Base-by-base conservation (phyloP, 2,797 vertebrate species). In the Hyperoplus immaculatus region DNA sequence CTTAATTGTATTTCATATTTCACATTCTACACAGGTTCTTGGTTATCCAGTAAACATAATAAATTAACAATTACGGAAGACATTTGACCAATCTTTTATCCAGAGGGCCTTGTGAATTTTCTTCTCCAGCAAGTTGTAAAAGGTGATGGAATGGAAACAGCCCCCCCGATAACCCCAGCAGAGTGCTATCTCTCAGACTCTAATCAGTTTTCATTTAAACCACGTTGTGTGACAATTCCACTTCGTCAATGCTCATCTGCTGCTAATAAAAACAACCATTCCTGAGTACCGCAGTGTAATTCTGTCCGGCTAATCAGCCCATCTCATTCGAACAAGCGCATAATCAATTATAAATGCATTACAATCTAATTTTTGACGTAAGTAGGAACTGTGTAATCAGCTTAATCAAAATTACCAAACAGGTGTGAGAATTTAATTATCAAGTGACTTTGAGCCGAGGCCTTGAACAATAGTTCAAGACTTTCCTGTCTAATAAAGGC, bases 291-390 rank as follows among this genome's bases (percentile, higher is more conserved):
- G 46, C 29, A 70, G 57, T 59, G 7, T 5, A 77, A 80, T 70
- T 68, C 60, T 55, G 61, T 41, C 49, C 21, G 16, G 54, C 60
- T 55, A 77, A 39, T 69, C 47, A 38, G 62, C 55, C 49, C 42
- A 46, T 75, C 36, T 59, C 21, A 46, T 46, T 43, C 42, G 21
- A 72, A 75, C 51, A 66, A 46, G 49, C 9, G 29, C 18, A 21
- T 84, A 88, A 79, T 73, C 66, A 60, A 81, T 81, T 74, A 64
- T 0, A 59, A 77, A 67, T 54, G n/a, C 57, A 68, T 82, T 41
- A 45, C 38, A 39, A 79, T 76, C 60, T 46, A 5, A 36, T 69
- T 65, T 69, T 69, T 69, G 18, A 55, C 68, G 50, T 56, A 41
- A 69, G 51, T 77, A 29, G 38, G 51, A 69, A 55, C 29, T 42